Evolutionary conservation across 1,140 invertebrate species (phyloP).

Genomic region (Schlechtendalia chinensis): DNA sequence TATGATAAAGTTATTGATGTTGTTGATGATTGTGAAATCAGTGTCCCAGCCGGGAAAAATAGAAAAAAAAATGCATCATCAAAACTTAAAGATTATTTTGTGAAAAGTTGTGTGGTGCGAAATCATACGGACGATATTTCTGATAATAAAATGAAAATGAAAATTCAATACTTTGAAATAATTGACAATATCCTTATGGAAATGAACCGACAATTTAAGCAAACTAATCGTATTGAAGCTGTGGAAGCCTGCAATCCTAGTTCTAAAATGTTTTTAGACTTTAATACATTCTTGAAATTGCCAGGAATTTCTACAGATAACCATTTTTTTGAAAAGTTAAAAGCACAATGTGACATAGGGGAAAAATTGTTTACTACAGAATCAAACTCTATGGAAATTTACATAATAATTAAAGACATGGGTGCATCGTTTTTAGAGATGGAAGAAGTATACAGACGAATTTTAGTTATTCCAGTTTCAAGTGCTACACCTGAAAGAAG

Average conservation of each 20-base stretch:
- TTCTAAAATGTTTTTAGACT: too few species aligned
- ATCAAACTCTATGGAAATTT: slow-evolving; percentile 11
- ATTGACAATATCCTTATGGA: slow-evolving; percentile 1
- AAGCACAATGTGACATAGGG: slow-evolving; percentile 16
- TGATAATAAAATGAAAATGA: not conserved
- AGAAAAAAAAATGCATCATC: slow-evolving; percentile 14
- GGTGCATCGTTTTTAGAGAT: not conserved
- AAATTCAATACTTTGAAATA: too few species aligned
- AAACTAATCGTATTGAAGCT: slow-evolving; percentile 13
- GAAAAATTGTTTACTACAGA: slow-evolving; percentile 18
- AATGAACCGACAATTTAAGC: slow-evolving; percentile 22
- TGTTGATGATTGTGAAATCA: not conserved
- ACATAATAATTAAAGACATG: not conserved
- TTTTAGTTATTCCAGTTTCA: slow-evolving; percentile 55
- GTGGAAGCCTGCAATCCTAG: slow-evolving; percentile 13
- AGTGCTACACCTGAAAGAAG: slow-evolving; percentile 54
- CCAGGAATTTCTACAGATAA: slow-evolving; percentile 23
- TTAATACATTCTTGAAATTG: slow-evolving; percentile 3
- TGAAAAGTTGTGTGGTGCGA: not conserved
- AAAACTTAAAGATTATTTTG: slow-evolving; percentile 24
- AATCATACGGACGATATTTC: not conserved
- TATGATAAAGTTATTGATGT: slow-evolving; percentile 1
- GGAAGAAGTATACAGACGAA: slow-evolving; percentile 51
- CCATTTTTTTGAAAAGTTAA: slow-evolving; percentile 25
- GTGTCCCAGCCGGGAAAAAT: not conserved